Base-by-base conservation (phyloP, 2,113 vertebrate genomes). In the Microtus montanus region DNA sequence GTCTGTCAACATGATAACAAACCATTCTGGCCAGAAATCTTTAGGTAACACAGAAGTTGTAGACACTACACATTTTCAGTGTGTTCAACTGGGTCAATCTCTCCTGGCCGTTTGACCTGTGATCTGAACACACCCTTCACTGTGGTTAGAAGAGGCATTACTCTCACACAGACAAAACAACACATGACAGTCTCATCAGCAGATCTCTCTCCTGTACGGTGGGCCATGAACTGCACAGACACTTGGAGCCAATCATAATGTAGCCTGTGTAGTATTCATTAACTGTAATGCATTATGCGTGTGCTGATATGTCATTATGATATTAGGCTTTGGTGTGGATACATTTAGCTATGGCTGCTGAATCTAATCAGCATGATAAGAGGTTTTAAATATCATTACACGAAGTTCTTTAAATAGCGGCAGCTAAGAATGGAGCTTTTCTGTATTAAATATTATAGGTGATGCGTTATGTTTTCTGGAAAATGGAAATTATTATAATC, bases 361-460 rank as follows among this genome's bases (percentile, higher is more conserved):
- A 96, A 93, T 87, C 89, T 2, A 94, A 88, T 96, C 92, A 70
- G 22, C 44, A 94, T 89, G 68, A 91, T 92, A 95, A 95, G 10
- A 61, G 47, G 10, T 77, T 97, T 94, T 94, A 74, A 97, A 97
- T 97, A 96, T 88, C 20, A 52, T 95, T 96, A 95, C 80, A 93
- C 13, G 52, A 94, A 94, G 68, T 68, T 94, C 88, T 77, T 92
- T 96, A 90, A 96, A 91, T 26, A 90, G 3, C 41, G 90, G 96
- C n/a, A 89, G 78, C 44, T 85, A 79, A 95, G 68, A 96, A 97
- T 92, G 64, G 47, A 33, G 35, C 8, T 74, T 90, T 96, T 92
- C 94, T 98, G 95, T 96, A 95, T 90, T 95, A 97, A 96, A 96
- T 93, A 96, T 97, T 96, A 95, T 96, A 84, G 98, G 98, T 97